A percentile compares a stretch with the other conserved stretches of the same genome.
These are phyloP conservation scores for Bettongia penicillata DNA, from an alignment of 2,113 vertebrate genomes.

Conservation along the genomic window DNA sequence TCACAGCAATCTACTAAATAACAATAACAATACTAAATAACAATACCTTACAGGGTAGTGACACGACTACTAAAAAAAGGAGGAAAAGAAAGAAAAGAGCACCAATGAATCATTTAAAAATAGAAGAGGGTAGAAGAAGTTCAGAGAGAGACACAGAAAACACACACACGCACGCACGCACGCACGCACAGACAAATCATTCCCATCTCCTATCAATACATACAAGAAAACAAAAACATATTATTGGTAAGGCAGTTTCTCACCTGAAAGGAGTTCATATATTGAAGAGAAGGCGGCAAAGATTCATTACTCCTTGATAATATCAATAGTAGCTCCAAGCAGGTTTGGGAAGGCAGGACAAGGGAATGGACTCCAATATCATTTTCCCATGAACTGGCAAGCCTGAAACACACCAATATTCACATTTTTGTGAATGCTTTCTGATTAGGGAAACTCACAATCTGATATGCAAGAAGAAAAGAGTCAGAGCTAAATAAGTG, in stretches of 20 bases:
- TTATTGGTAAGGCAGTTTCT: constrained; percentile 52
- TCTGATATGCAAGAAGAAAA: not conserved
- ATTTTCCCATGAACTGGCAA: constrained; percentile 90
- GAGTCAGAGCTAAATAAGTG: not conserved
- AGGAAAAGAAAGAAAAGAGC: constrained; percentile 14
- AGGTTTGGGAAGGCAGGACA: constrained; percentile 90
- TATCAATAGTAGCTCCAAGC: constrained; percentile 90
- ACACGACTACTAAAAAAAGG: not conserved
- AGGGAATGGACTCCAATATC: constrained; percentile 91
- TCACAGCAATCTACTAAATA: not conserved
- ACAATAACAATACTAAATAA: not conserved
- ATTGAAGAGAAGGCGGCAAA: constrained; percentile 89
- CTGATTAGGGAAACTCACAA: not conserved
- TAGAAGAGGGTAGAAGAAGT: not conserved
- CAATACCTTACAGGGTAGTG: not conserved
- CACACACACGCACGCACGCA: not conserved
- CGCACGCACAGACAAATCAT: not conserved
- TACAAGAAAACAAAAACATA: not conserved
- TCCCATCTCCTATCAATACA: not conserved
- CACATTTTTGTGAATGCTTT: not conserved
- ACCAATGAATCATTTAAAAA: not conserved
- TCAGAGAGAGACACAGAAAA: constrained; percentile 13
- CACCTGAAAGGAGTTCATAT: constrained; percentile 95
- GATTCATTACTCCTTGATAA: constrained; percentile 86
- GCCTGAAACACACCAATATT: constrained; percentile 77